These are phyloP conservation scores for Ataeniobius toweri DNA, from an alignment of 2,797 vertebrate genomes.

Conservation along the genomic window DNA sequence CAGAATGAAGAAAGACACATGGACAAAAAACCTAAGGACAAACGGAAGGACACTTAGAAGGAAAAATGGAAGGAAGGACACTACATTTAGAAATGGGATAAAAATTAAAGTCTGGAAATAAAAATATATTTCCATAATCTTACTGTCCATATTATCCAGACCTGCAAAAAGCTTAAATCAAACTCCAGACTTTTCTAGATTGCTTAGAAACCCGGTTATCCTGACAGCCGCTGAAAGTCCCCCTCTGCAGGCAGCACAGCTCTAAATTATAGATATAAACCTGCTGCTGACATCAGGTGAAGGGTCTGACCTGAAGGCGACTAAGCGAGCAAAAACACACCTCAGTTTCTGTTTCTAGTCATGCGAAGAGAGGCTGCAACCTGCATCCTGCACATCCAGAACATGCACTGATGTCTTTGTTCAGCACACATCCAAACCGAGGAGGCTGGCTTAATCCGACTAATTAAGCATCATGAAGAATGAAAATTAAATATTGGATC, in stretches of 20 bases:
- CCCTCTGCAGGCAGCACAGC: conserved; percentile 23
- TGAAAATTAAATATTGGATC: not conserved
- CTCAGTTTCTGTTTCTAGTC: conserved; percentile 9
- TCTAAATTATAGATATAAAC: conserved; percentile 69
- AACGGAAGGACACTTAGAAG: too few relatives aligned
- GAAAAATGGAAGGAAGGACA: not conserved
- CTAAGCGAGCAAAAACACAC: conserved; percentile 12
- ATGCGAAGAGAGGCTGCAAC: not conserved
- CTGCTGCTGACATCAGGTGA: conserved; percentile 35
- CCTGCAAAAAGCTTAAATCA: too few relatives aligned
- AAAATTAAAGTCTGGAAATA: not conserved
- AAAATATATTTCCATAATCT: not conserved
- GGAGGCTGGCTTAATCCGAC: not conserved
- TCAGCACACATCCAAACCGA: not conserved
- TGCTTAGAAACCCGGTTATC: conserved; percentile 42
- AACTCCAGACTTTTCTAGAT: not conserved
- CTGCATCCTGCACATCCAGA: not conserved
- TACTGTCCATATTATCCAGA: too few relatives aligned
- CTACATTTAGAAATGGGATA: not conserved
- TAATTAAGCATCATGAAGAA: not conserved
- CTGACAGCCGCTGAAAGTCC: conserved; percentile 25
- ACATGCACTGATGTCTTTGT: conserved; percentile 3
- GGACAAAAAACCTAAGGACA: too few relatives aligned
- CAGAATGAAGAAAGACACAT: too few relatives aligned
- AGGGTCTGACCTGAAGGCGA: conserved; percentile 22